Percentiles rank a stretch among this genome's conserved stretches.
Evolutionary conservation across 2,888 invertebrate species (phyloP).

Genomic region (Tachina fera): DNA sequence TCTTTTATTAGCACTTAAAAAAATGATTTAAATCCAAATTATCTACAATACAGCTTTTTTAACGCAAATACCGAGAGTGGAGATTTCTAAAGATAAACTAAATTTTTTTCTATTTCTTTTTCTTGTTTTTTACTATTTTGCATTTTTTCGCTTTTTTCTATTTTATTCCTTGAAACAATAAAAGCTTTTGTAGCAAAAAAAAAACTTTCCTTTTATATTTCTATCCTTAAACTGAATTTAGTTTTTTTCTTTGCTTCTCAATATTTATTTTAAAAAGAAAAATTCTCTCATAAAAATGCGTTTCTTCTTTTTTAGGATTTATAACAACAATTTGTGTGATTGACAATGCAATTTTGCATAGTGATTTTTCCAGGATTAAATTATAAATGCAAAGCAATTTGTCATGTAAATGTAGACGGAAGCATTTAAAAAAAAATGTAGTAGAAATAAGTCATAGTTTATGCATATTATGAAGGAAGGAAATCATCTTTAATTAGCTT

Average conservation of each 20-base stretch:
- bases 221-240: background rate
- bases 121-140: background rate
- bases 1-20: too few species aligned
- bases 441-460: background rate
- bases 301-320: constrained; percentile 32
- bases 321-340: constrained; percentile 49
- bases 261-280: background rate
- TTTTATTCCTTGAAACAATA: background rate
- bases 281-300: background rate
- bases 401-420: constrained; percentile 41
- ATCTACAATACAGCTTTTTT: too few species aligned
- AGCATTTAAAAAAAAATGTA: background rate
- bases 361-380: constrained; percentile 53
- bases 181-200: background rate
- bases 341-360: constrained; percentile 58
- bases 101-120: background rate
- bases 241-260: background rate
- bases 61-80: background rate
- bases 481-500: background rate
- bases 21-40: too few species aligned
- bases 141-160: background rate
- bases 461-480: background rate
- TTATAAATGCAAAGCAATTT: constrained; percentile 59
- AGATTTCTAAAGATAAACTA: background rate
- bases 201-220: background rate